Evolutionary conservation across 2,113 vertebrate species (phyloP), one percentile per base, ranked within the genome.

Genomic region (Psittacus erithacus): DNA sequence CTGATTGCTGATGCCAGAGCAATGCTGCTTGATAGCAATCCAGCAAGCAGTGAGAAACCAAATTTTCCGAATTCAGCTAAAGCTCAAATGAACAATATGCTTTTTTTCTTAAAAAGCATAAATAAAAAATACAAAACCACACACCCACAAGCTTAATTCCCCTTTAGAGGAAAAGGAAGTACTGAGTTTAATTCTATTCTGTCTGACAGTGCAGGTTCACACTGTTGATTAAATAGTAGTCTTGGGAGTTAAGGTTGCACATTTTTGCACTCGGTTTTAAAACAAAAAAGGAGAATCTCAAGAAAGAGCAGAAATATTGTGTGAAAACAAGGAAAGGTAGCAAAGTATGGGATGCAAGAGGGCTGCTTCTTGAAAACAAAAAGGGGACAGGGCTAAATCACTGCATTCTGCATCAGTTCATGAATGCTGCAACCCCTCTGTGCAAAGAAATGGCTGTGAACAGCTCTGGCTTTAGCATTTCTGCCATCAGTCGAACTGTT

Each of bases 1-100:
- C 73, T 92, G 67, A 94, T 88, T 92, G 76, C 93, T 57, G 76
- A 81, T 86, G 88, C 73, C 71, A 83, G 82, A 83, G 88, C 55
- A 92, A 74, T 68, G 87, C 44, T 92, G 67, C 68, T 78, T 55
- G 71, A 94, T 63, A 71, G 76, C 60, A 88, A 86, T 55, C 92
- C 64, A 92, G 82, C 49, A 74, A 77, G 43, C 49, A 69, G 3
- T 6, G 62, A 76, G 84, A 88, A 80, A 84, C 27, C 9, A 50
- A 33, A 77, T 86, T 86, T 81, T 74, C 79, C 33, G 86, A 86
- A 29, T 95, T 73, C 44, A 75, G 41, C 41, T 79, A 57, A 57
- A 85, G 60, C 71, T 70, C 28, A 17, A 28, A 67, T 67, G 53
- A 91, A 93, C 63, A 91, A 79, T 23, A 67, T 2, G 19, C 2